Percentiles rank a stretch among this genome's conserved stretches.
These are phyloP conservation scores for Mactra quadrangularis DNA, from an alignment of 1,140 invertebrate species.

Conservation along the genomic window DNA sequence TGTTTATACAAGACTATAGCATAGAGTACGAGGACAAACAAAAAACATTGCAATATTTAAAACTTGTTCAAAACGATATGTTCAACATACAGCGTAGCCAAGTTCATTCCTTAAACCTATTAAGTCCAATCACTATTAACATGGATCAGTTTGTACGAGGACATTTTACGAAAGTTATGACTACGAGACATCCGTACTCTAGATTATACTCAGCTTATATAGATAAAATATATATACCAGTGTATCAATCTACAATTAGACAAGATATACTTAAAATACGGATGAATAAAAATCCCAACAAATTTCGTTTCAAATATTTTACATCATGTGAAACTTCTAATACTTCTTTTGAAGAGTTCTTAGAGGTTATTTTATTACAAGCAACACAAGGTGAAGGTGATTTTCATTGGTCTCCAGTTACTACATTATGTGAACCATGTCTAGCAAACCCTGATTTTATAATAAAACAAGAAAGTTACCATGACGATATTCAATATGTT, in stretches of 20 bases:
- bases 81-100: neutral
- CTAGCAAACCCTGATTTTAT: slow-evolving; percentile 6
- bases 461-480: slow-evolving; percentile 26
- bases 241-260: neutral
- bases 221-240: slow-evolving; percentile 22
- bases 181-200: slow-evolving; percentile 25
- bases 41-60: neutral
- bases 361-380: neutral
- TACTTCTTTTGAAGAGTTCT: slow-evolving; percentile 24
- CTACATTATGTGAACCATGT: neutral
- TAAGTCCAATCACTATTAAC: neutral
- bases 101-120: neutral
- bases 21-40: neutral
- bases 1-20: neutral
- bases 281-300: no score
- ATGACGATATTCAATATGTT: slow-evolving; percentile 10
- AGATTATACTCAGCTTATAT: slow-evolving; percentile 37
- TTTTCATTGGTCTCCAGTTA: slow-evolving; percentile 1
- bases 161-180: neutral
- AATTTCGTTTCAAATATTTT: no score
- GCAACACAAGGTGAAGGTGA: neutral
- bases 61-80: neutral
- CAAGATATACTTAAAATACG: no score
- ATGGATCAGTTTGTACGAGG: neutral
- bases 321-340: no score